Percentiles rank a stretch among this genome's conserved stretches.
Conservation (phyloP, 2,888 invertebrate genomes). For the Megalurothrips usitatus region DNA sequence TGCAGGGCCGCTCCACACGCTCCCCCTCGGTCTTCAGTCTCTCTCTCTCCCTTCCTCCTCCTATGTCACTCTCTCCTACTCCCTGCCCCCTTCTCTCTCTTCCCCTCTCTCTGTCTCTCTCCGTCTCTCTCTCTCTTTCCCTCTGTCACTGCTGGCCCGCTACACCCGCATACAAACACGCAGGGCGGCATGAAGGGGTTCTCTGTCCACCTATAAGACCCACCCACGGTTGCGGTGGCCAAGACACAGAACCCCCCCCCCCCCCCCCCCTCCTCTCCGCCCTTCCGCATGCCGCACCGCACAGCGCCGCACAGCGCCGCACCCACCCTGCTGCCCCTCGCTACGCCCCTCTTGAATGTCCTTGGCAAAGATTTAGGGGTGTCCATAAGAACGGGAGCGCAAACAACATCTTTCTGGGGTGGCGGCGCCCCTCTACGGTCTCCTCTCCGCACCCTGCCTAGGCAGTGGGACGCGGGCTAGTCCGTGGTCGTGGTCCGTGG, state of each 20-base stretch:
- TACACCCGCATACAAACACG: not conserved
- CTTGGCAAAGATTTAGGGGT: conserved; percentile 9
- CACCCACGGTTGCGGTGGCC: not conserved
- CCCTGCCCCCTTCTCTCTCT: not conserved
- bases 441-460: too few relatives aligned
- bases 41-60: not conserved
- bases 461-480: too few relatives aligned
- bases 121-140: not conserved
- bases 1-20: too few relatives aligned
- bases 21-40: not conserved
- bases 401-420: not conserved
- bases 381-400: conserved; percentile 15
- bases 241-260: not conserved
- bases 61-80: not conserved
- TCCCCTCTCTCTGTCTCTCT: not conserved
- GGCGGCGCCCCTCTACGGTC: not conserved
- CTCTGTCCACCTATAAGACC: not conserved
- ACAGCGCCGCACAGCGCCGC: not conserved
- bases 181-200: not conserved
- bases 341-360: not conserved
- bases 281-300: not conserved
- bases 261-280: not conserved
- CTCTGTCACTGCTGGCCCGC: not conserved
- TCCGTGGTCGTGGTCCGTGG: too few relatives aligned
- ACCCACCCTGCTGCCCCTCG: not conserved